Base-by-base conservation (phyloP, 1,140 invertebrate species). In the Scaptodrosophila lebanonensis region DNA sequence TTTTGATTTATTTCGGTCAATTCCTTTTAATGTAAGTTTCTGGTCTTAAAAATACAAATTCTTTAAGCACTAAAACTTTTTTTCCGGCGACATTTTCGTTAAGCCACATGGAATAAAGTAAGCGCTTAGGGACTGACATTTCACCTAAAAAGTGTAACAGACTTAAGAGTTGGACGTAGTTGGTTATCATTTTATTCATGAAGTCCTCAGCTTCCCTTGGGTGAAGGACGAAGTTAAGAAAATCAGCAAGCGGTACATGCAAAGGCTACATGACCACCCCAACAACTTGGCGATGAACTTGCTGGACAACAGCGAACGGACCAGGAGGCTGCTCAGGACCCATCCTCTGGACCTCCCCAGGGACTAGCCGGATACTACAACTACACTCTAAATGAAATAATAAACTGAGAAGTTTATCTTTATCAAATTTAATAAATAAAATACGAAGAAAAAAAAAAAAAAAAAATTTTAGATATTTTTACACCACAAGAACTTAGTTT, bases 161-260 rank as follows among this genome's bases (percentile, higher is more conserved):
- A 45, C n/a, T 48, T 61, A 39, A 50, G 0, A 57, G 18, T 36
- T 61, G 18, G 38, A 13, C 29, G 49, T 36, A 50, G 45, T 44
- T 50, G 30, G 12, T 7, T 11, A 29, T 16, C 12, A 29, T 44
- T 29, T 32, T 13, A 3, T 4, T 13, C 16, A 15, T 39, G 11
- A 9, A 15, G 4, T 39, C 3, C 4, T 9, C 20, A n/a, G 13
- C 16, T 32, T 17, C n/a, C n/a, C n/a, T n/a, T n/a, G n/a, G n/a
- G n/a, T n/a, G n/a, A n/a, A n/a, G n/a, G n/a, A n/a, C n/a, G n/a
- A n/a, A n/a, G n/a, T n/a, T n/a, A n/a, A n/a, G n/a, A n/a, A n/a
- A n/a, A n/a, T n/a, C n/a, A n/a, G n/a, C n/a, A n/a, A n/a, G n/a
- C n/a, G n/a, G n/a, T n/a, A n/a, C n/a, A n/a, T n/a, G n/a, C n/a